Evolutionary conservation across 2,888 invertebrate species (phyloP).

Genomic region (Rapana venosa): DNA sequence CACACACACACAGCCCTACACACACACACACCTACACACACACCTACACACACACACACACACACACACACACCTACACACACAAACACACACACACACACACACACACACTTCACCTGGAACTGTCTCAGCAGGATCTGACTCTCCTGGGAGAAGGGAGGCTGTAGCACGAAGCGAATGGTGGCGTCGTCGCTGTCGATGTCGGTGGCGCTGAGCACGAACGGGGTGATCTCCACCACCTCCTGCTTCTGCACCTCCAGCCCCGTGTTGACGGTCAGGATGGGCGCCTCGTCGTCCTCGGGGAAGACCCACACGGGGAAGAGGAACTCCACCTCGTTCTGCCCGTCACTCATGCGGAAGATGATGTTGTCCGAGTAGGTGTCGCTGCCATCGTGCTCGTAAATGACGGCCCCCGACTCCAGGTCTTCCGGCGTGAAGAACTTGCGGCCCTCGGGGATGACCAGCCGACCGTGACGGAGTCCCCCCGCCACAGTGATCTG

Average conservation of each 20-base stretch:
- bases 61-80: too few species aligned
- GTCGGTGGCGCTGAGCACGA: conserved; percentile 76
- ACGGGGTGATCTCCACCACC: conserved; percentile 70
- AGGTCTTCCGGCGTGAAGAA: conserved; percentile 77
- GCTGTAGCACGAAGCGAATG: conserved; percentile 69
- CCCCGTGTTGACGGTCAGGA: conserved; percentile 76
- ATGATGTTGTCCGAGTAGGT: conserved; percentile 78
- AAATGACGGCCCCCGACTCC: conserved; percentile 71
- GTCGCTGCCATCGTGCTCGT: conserved; percentile 77
- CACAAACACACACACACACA: too few species aligned
- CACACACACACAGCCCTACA: too few species aligned
- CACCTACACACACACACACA: too few species aligned
- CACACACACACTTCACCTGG: conserved; percentile 46
- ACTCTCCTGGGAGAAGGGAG: conserved; percentile 70
- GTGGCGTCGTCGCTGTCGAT: conserved; percentile 75
- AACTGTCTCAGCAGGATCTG: conserved; percentile 70
- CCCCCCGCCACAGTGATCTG: conserved; percentile 72
- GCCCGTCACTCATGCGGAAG: conserved; percentile 76
- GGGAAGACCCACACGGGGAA: conserved; percentile 77
- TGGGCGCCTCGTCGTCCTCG: conserved; percentile 77
- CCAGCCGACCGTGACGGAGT: conserved; percentile 74
- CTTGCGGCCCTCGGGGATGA: conserved; percentile 67
- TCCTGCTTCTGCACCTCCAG: conserved; percentile 73
- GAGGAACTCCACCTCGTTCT: conserved; percentile 74
- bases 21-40: too few species aligned